Conservation (phyloP, 2,113 vertebrate species). For the Nanger granti region DNA sequence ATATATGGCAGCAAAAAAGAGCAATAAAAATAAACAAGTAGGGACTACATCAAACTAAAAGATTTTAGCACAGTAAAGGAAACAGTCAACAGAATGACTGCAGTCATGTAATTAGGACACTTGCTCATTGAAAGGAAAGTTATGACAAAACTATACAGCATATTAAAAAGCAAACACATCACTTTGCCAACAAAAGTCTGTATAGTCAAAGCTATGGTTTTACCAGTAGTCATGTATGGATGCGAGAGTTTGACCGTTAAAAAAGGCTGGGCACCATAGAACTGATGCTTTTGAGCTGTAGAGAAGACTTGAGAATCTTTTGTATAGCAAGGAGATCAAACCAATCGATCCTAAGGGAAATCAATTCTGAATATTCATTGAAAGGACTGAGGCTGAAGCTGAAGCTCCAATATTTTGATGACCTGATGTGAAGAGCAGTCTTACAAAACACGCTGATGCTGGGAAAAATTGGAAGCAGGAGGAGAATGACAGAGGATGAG, state of each 20-base stretch:
- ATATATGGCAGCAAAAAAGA: background rate
- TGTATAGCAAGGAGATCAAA: background rate
- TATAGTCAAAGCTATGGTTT: background rate
- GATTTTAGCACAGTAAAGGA: background rate
- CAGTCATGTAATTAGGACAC: background rate
- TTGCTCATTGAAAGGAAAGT: background rate
- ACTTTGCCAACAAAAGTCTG: background rate
- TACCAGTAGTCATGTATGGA: background rate
- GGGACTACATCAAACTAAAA: background rate
- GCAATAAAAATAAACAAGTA: background rate
- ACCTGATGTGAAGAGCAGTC: background rate
- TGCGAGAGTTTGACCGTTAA: background rate
- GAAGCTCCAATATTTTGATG: background rate
- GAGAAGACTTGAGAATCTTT: background rate
- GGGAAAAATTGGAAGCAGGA: background rate
- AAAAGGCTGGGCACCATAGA: background rate
- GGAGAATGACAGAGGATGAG: background rate
- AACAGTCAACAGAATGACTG: background rate
- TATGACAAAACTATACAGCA: fast-evolving
- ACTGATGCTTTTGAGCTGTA: background rate
- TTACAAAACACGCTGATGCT: background rate
- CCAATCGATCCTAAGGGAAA: background rate
- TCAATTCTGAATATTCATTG: background rate
- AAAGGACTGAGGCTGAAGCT: background rate
- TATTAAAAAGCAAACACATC: background rate